Conservation (phyloP, 2,797 vertebrate species). For the Myotis vivesi region DNA sequence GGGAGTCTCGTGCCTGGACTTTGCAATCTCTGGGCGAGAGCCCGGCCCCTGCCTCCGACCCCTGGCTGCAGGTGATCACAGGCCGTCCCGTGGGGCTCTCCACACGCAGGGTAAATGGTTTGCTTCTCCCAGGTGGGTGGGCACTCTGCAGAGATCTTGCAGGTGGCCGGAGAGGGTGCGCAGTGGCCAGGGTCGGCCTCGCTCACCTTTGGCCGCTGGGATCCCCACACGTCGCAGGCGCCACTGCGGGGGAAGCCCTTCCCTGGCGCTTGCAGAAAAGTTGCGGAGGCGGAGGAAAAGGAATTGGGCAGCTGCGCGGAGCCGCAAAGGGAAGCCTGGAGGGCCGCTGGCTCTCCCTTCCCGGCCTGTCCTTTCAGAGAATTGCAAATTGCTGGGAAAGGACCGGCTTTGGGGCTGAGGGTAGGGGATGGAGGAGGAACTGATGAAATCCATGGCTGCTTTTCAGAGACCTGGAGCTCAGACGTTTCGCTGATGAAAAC, state of each 20-base stretch:
- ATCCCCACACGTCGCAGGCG: background rate
- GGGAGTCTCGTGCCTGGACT: background rate
- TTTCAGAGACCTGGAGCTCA: background rate
- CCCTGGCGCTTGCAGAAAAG: constrained; percentile 48
- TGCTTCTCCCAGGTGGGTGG: background rate
- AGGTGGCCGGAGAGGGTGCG: background rate
- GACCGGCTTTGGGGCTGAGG: background rate
- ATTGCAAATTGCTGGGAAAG: background rate
- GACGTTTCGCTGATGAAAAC: background rate
- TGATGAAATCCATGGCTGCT: background rate
- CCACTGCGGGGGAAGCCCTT: background rate
- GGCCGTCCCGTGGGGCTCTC: rapidly evolving
- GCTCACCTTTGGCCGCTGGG: background rate
- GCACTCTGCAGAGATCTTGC: background rate
- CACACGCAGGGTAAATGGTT: background rate
- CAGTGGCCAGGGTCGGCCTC: background rate
- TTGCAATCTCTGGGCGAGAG: background rate
- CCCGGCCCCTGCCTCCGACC: background rate
- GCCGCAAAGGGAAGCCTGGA: background rate
- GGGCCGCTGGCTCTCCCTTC: background rate
- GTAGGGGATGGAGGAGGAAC: background rate
- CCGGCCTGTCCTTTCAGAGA: background rate
- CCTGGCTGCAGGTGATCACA: background rate
- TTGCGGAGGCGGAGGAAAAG: constrained; percentile 25
- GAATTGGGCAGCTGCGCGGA: background rate